Evolutionary conservation across 2,888 invertebrate species (phyloP), one percentile per base, ranked within the genome.

Genomic region (Agrochola circellaris): DNA sequence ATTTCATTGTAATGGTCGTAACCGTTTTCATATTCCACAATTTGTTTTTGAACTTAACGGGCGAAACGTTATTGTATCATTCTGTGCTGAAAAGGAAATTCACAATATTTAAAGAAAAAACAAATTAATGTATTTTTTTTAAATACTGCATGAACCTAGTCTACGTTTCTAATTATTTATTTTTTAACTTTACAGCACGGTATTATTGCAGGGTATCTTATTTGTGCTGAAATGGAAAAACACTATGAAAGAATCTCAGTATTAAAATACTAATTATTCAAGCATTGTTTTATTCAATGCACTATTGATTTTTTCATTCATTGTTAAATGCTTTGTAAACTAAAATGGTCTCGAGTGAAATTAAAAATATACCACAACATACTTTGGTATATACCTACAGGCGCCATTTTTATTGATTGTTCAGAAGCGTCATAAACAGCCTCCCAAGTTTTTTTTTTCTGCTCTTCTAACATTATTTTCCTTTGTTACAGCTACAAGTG

Each of bases 401-500:
- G 23, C 0, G 23, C 30, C 30, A 23, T 51, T 67, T 54, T 17
- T 0, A 42, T 30, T 17, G 3, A 30, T 34, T n/a, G 17, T n/a
- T 42, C n/a, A 56, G 17, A 45, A 58, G 17, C 15, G 17, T 17
- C 30, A n/a, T 51, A 17, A 17, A 15, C 15, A 17, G 1, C 1
- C 17, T 5, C 34, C 1, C 4, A 30, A 30, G 3, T 15, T 15
- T 17, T 38, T 5, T 5, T 56, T 48, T 5, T 23, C 20, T 26
- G 15, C 17, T 45, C 38, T 80, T 45, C 23, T 82, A 69, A 73
- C 60, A 64, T 11, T 1, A 65, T 69, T 61, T 72, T 71, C 69
- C 62, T 20, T 94, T 94, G 92, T 94, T 95, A 2, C 90, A 95
- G 96, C 95, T 64, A 95, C 95, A 34, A 95, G 95, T 85, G 95